Evolutionary conservation across 2,888 invertebrate genomes (phyloP).

Genomic region (Poecilus cupreus): DNA sequence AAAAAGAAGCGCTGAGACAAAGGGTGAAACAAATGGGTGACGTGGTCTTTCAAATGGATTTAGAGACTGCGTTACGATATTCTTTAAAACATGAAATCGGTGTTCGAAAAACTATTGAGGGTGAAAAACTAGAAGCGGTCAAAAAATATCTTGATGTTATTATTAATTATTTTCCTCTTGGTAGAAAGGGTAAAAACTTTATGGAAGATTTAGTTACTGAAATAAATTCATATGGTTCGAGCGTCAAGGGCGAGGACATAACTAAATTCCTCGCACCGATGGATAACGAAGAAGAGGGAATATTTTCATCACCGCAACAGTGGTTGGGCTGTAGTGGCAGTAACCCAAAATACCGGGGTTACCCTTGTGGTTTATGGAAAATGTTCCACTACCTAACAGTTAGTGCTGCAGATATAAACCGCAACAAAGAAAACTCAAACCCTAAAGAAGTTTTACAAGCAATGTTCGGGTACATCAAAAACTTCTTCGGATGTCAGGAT

Average conservation of each 20-base stretch:
- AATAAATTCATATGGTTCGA: constrained; percentile 73
- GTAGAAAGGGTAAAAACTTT: constrained; percentile 79
- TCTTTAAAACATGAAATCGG: constrained; percentile 90
- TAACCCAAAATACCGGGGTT: constrained; percentile 84
- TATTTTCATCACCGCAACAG: constrained; percentile 75
- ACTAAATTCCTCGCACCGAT: constrained; percentile 75
- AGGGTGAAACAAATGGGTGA: constrained; percentile 73
- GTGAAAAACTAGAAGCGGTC: constrained; percentile 83
- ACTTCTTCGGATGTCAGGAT: constrained; percentile 95
- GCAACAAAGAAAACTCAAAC: constrained; percentile 68
- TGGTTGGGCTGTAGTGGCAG: constrained; percentile 92
- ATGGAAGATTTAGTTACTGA: constrained; percentile 78
- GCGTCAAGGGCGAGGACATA: constrained; percentile 78
- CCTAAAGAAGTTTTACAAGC: constrained; percentile 84
- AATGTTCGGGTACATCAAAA: constrained; percentile 90
- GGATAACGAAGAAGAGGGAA: constrained; percentile 76
- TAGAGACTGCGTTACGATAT: constrained; percentile 90
- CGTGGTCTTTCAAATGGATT: constrained; percentile 87
- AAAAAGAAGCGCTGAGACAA: constrained; percentile 67
- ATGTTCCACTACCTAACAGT: constrained; percentile 95
- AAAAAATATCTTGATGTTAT: constrained; percentile 84
- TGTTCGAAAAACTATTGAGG: constrained; percentile 80
- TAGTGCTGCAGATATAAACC: constrained; percentile 76
- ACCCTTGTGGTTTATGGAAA: constrained; percentile 96
- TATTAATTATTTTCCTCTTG: constrained; percentile 86